These are phyloP conservation scores for Atrina japonica DNA, from an alignment of 2,888 invertebrate species.

Conservation along the genomic window DNA sequence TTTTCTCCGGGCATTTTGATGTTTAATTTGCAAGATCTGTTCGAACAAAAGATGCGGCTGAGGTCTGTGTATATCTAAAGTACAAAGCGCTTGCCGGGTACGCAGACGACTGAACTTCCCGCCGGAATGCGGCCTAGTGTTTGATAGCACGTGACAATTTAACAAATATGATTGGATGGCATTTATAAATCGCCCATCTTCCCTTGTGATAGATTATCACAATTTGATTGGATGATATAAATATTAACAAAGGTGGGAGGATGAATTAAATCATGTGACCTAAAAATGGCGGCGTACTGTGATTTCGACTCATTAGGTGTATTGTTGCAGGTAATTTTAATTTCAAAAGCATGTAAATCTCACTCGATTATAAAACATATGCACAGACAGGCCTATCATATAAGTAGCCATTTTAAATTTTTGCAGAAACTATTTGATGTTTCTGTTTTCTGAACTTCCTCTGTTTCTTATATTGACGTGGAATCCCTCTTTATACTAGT, in stretches of 20 bases:
- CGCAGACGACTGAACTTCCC: conserved; percentile 73
- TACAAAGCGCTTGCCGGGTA: conserved; percentile 33
- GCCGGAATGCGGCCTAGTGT: conserved; percentile 50
- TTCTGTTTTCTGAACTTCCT: too few species aligned
- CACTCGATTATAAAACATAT: too few species aligned
- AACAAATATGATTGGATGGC: conserved; percentile 38
- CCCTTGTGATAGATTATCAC: background rate
- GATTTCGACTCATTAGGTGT: conserved; percentile 35
- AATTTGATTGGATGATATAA: conserved; percentile 13
- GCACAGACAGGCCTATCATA: too few species aligned
- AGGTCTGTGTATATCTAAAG: conserved; percentile 17
- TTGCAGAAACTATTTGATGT: too few species aligned
- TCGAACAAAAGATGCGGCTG: conserved; percentile 29
- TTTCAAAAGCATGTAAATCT: too few species aligned
- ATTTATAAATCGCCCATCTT: conserved; percentile 12
- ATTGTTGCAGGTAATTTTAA: conserved; percentile 38
- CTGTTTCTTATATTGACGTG: too few species aligned
- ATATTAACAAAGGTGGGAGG: background rate
- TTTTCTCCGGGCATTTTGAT: conserved; percentile 73
- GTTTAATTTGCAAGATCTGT: conserved; percentile 17
- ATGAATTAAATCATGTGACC: conserved; percentile 49
- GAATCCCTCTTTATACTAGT: too few species aligned
- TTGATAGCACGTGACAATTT: conserved; percentile 40
- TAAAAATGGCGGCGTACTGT: conserved; percentile 55
- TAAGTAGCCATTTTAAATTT: too few species aligned